Conservation (phyloP, 1,140 invertebrate genomes). For the Papilio machaon region DNA sequence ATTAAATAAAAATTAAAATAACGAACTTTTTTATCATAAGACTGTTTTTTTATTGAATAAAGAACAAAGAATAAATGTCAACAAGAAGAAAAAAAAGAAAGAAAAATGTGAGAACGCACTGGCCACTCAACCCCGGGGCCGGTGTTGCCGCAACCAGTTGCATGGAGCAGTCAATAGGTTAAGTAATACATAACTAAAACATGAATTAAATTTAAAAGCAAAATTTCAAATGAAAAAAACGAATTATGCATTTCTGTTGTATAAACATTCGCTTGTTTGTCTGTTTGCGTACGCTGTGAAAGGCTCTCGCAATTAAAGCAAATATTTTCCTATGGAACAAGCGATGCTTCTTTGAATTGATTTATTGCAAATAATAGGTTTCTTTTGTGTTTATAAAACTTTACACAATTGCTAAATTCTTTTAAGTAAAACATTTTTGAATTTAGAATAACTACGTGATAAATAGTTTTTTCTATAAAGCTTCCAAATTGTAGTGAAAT, state of each 20-base stretch:
- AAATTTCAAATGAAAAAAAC: neutral
- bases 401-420: neutral
- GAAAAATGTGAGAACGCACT: too few relatives aligned
- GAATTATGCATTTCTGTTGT: neutral
- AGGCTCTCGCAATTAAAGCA: neutral
- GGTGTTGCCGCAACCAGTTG: too few relatives aligned
- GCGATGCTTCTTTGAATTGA: neutral
- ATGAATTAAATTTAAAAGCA: too few relatives aligned
- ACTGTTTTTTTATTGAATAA: too few relatives aligned
- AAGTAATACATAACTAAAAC: too few relatives aligned
- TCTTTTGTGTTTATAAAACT: constrained; percentile 1
- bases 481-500: too few relatives aligned
- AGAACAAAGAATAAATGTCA: too few relatives aligned
- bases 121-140: too few relatives aligned
- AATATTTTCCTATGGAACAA: neutral
- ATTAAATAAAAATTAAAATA: too few relatives aligned
- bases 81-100: too few relatives aligned
- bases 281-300: neutral
- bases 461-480: neutral
- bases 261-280: constrained; percentile 1
- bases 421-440: neutral
- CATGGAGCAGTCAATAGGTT: too few relatives aligned
- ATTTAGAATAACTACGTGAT: neutral
- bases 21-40: too few relatives aligned
- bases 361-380: constrained; percentile 6